Conservation (phyloP, 2,113 vertebrate genomes). For the Setophaga coronata region DNA sequence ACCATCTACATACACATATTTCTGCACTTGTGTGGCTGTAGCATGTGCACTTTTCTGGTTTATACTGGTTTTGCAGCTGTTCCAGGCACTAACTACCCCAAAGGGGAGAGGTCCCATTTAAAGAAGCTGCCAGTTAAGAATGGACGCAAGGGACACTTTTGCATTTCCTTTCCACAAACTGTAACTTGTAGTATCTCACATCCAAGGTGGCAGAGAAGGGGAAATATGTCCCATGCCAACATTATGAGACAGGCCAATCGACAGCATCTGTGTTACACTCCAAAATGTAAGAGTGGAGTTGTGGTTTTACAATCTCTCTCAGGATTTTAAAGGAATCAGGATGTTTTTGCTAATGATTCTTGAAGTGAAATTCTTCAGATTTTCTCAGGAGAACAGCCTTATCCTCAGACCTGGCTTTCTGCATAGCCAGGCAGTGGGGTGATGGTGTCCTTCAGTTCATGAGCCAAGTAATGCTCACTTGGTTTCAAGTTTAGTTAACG, state of each 20-base stretch:
- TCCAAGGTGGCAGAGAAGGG: background rate
- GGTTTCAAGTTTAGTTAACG: background rate
- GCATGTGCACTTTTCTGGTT: background rate
- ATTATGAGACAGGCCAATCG: background rate
- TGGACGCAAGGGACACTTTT: background rate
- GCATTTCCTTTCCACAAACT: background rate
- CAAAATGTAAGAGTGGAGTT: background rate
- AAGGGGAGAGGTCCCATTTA: background rate
- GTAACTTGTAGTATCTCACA: background rate
- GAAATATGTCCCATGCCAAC: background rate
- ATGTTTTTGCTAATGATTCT: background rate
- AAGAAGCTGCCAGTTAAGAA: background rate
- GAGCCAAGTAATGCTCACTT: background rate
- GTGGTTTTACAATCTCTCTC: background rate
- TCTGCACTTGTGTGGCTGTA: background rate
- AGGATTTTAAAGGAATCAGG: background rate
- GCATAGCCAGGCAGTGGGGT: background rate
- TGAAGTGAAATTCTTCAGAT: background rate
- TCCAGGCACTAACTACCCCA: background rate
- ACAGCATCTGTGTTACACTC: background rate
- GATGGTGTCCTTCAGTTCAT: background rate
- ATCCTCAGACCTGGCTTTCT: background rate
- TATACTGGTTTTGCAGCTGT: background rate
- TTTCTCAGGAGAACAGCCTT: background rate
- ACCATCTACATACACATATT: rapidly evolving